A percentile compares a stretch with the other conserved stretches of the same genome.
phyloP scores from a whole-genome alignment of 1,140 invertebrate species.

The Adelges cooleyi region DNA sequence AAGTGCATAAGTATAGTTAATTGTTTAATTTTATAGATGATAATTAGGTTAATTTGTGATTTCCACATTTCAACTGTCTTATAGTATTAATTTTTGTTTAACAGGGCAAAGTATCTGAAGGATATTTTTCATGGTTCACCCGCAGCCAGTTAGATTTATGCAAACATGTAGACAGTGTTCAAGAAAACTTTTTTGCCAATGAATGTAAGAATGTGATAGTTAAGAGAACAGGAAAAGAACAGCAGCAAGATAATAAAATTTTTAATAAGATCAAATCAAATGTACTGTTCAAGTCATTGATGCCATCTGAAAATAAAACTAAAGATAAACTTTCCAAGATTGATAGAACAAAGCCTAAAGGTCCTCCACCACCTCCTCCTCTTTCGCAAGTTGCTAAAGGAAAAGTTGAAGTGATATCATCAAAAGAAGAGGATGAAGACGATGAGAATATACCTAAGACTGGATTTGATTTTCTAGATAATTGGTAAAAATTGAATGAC shows the following conservation, averaged over 20 bases:
- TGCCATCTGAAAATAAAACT: background rate
- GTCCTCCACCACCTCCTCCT: constrained; percentile 32
- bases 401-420: too few species aligned
- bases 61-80: too few species aligned
- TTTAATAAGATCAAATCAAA: constrained; percentile 20
- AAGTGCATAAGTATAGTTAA: too few species aligned
- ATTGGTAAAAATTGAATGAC: constrained; percentile 33
- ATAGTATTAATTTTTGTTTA: constrained; percentile 34
- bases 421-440: constrained; percentile 21
- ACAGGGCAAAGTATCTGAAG: constrained; percentile 62
- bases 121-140: constrained; percentile 64
- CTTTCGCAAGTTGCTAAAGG: background rate
- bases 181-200: constrained; percentile 15
- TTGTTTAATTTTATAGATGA: too few species aligned
- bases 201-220: background rate
- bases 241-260: constrained; percentile 13
- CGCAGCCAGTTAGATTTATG: constrained; percentile 59
- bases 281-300: background rate
- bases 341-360: constrained; percentile 30
- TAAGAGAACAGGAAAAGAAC: background rate
- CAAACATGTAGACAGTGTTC: constrained; percentile 29
- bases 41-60: too few species aligned
- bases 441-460: constrained; percentile 33
- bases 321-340: background rate
- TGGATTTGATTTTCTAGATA: constrained; percentile 34